Base-by-base conservation (phyloP, 1,140 invertebrate species). In the Drosophila lacteicornis region DNA sequence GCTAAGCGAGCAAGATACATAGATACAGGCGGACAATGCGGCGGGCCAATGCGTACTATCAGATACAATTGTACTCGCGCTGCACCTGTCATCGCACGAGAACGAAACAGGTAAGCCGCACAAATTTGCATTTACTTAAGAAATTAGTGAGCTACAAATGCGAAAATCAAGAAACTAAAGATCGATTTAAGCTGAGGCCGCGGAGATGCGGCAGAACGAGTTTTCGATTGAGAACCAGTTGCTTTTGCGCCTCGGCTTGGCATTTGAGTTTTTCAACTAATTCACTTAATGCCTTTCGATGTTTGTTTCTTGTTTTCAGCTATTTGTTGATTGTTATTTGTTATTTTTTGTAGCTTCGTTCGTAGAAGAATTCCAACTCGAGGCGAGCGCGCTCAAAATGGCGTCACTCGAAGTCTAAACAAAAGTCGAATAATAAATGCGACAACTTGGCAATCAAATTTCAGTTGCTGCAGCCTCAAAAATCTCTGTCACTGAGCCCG, bases 251-350 rank as follows among this genome's bases (percentile, higher is more conserved):
- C 70, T 74, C 55, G 55, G 69, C 67, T 88, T 84, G 63, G 69
- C 70, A 84, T 90, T 88, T 84, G 38, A 67, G 62, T 82, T 82
- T 79, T 83, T 74, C 76, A 53, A 87, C 80, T 83, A 87, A 87
- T 75, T 80, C 55, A 78, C 69, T 67, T 71, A 78, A 85, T 81
- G 66, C 76, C 66, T 53, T 74, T 70, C 56, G 69, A 57, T 68
- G 27, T 56, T 56, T 56, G 53, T 25, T 56, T 51, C 25, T 59
- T 65, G 6, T 43, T 58, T 59, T 71, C 25, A 19, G 19, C 40
- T 71, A 71, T 71, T 59, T 42, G 19, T 71, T 36, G 11, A 46
- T 57, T 19, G 25, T 43, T 57, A 22, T 57, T 45, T 42, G 15
- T 56, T 56, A 13, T 51, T 30, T 15, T 70, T 19, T 70, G 40